Evolutionary conservation across 2,113 vertebrate species (phyloP).

Genomic region (Gambusia holbrooki): DNA sequence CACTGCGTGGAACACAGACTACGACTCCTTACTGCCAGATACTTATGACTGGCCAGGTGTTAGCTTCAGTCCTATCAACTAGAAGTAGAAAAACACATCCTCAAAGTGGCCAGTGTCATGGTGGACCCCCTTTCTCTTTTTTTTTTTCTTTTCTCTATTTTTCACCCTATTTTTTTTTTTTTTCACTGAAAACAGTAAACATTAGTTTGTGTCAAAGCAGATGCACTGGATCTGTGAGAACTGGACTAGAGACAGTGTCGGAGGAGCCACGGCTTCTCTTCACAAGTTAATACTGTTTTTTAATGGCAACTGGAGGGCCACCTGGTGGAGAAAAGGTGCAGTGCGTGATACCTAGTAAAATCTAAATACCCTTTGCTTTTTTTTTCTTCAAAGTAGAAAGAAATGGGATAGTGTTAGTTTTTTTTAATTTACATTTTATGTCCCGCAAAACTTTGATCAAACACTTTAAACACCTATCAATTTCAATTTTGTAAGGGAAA

Average conservation of each 20-base stretch:
- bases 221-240: conserved; percentile 32
- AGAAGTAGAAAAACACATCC: conserved; percentile 11
- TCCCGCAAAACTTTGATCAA: no score
- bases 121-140: conserved; percentile 4
- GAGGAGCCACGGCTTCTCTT: conserved; percentile 21
- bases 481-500: no score
- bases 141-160: not conserved
- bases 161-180: conserved; percentile 2
- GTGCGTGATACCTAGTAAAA: not conserved
- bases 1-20: conserved; percentile 88
- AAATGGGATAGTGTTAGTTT: not conserved
- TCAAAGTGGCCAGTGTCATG: conserved; percentile 6
- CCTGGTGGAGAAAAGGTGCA: conserved; percentile 41
- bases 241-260: not conserved
- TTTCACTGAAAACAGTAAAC: conserved; percentile 5
- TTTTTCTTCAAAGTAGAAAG: not conserved
- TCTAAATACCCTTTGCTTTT: not conserved
- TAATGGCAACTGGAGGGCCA: conserved; percentile 22
- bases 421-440: no score
- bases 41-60: conserved; percentile 92
- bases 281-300: not conserved
- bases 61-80: conserved; percentile 68
- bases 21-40: conserved; percentile 93
- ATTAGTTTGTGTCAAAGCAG: conserved; percentile 11
- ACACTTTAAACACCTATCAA: no score